Conservation (phyloP, 2,113 vertebrate genomes). For the Scophthalmus maximus region DNA sequence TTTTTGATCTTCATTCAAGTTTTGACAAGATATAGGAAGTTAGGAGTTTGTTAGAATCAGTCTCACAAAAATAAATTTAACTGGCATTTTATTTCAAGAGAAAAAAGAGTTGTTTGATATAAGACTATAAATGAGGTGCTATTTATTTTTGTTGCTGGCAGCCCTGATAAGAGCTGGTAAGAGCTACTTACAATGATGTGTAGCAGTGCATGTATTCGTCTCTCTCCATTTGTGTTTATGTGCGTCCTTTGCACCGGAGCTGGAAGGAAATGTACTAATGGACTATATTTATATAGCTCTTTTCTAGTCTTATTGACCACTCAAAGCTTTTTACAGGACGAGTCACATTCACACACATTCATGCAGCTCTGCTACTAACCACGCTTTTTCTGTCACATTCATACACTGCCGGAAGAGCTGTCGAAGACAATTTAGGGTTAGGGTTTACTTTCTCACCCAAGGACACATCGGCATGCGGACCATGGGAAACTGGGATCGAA, state of each 20-base stretch:
- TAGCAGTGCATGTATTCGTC: conserved; percentile 1
- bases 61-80: neutral
- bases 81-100: conserved; percentile 1
- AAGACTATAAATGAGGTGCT: neutral
- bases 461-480: too few species aligned
- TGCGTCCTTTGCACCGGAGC: neutral
- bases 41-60: conserved; percentile 73
- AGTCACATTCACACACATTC: too few species aligned
- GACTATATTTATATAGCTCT: too few species aligned
- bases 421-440: too few species aligned
- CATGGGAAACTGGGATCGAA: too few species aligned
- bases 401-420: too few species aligned
- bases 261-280: conserved; percentile 1
- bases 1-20: conserved; percentile 94
- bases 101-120: neutral
- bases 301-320: too few species aligned
- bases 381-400: too few species aligned
- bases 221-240: neutral
- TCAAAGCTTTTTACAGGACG: too few species aligned
- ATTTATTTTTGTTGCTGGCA: neutral
- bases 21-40: conserved; percentile 91
- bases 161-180: neutral
- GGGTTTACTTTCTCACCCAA: too few species aligned
- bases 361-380: too few species aligned
- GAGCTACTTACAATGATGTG: neutral